Percentiles rank a stretch among this genome's conserved stretches.
Evolutionary conservation across 2,113 vertebrate genomes (phyloP).

Genomic region (Sakesphorus luctuosus): DNA sequence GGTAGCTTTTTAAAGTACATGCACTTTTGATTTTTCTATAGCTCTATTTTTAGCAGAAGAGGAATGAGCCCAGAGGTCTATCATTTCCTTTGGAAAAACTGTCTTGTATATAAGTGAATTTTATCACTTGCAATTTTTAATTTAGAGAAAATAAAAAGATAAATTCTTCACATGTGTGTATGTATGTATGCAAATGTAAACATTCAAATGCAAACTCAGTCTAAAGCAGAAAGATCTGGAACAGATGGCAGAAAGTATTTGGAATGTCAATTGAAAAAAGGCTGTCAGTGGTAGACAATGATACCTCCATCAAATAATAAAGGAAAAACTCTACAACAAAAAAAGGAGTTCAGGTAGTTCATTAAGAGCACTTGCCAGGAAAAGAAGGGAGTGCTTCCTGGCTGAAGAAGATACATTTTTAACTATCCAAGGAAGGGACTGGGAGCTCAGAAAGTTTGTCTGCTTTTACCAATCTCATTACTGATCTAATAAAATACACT

Average conservation of each 20-base stretch:
- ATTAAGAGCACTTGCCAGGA: not conserved
- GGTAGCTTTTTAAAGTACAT: not conserved
- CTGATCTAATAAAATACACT: not conserved
- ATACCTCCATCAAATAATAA: not conserved
- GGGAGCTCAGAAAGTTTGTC: not conserved
- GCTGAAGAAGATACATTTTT: not conserved
- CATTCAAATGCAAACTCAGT: not conserved
- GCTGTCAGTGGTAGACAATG: not conserved
- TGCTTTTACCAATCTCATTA: not conserved
- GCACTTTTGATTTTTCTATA: not conserved
- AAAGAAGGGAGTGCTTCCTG: not conserved
- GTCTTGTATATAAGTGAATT: not conserved
- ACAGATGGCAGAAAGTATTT: conserved; percentile 41
- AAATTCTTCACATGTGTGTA: not conserved
- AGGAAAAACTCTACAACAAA: not conserved
- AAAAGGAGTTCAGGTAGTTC: not conserved
- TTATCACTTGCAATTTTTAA: not conserved
- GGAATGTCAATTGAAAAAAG: conserved; percentile 8
- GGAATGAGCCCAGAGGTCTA: not conserved
- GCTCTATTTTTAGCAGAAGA: not conserved
- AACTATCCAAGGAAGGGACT: not conserved
- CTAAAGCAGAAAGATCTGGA: conserved; percentile 17
- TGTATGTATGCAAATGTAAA: not conserved
- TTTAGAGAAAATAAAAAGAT: not conserved
- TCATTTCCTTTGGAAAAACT: not conserved